Evolutionary conservation across 2,888 invertebrate genomes (phyloP).

Genomic region (Heliconius sara): DNA sequence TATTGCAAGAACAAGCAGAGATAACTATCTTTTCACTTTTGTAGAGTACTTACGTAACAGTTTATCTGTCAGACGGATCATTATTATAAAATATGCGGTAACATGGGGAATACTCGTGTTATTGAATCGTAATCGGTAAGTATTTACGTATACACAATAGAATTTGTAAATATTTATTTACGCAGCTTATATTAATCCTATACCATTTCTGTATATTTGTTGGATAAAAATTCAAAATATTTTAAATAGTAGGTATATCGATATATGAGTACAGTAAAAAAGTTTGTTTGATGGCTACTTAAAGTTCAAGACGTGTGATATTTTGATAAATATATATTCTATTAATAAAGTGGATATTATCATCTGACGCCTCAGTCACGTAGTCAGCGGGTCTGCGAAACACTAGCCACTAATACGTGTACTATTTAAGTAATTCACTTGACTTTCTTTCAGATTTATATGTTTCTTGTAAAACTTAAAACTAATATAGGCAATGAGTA

Average conservation of each 20-base stretch:
- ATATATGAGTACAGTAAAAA: neutral
- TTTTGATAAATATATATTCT: conserved; percentile 42
- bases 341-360: conserved; percentile 43
- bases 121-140: conserved; percentile 15
- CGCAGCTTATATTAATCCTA: neutral
- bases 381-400: conserved; percentile 45
- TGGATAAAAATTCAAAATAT: neutral
- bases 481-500: neutral
- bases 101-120: conserved; percentile 16
- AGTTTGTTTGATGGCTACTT: conserved; percentile 19
- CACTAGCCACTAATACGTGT: conserved; percentile 32
- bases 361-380: conserved; percentile 40
- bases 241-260: neutral
- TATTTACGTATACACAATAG: conserved; percentile 9
- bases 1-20: conserved; percentile 41
- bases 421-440: conserved; percentile 24
- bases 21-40: conserved; percentile 26
- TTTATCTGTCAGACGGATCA: conserved; percentile 9
- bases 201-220: neutral
- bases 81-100: conserved; percentile 16
- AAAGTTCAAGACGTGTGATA: conserved; percentile 35
- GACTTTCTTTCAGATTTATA: neutral
- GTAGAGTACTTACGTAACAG: conserved; percentile 28
- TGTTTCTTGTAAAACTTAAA: neutral
- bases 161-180: conserved; percentile 18